Evolutionary conservation across 2,113 vertebrate species (phyloP), one percentile per base, ranked within the genome.

Genomic region (Montifringilla adamsi): DNA sequence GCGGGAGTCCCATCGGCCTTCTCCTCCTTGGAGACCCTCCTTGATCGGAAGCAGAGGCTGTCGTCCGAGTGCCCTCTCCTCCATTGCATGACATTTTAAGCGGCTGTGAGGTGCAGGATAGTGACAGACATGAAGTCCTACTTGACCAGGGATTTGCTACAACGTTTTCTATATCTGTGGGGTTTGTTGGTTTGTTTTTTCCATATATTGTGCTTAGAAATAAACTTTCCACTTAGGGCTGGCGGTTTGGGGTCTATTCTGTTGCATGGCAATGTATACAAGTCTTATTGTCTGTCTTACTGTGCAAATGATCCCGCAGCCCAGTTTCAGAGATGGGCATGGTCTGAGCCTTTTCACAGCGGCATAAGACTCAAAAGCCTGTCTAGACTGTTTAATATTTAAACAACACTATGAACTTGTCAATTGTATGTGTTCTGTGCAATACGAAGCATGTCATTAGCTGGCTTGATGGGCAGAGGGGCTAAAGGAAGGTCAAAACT

Each of bases 61-160:
- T 86, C 46, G 13, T 81, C 69, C 2, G 11, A 94, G 90, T 90
- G 93, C 93, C 96, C 95, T 94, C 92, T 93, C 96, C 94, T 94
- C 95, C 94, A 93, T 96, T 92, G 88, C 92, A 96, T 95, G 96
- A 93, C 85, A 84, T 95, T 96, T 92, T 73, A 86, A 96, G 93
- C 50, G 5, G 95, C 95, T 93, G 88, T 93, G 92, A 93, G 92
- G 94, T 95, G 96, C 94, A 96, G 94, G 93, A 92, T 96, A 96
- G 94, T 75, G 94, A 96, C 92, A 95, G 83, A 95, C 86, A 89
- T 84, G 80, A 96, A 94, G 94, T 96, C 96, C 96, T 95, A 96
- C 90, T 96, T 95, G 96, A 96, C 94, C 94, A 96, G 95, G 96
- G 96, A 96, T 97, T 97, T 97, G 92, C 94, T 97, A 96, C 95